These are phyloP conservation scores for Orius insidiosus DNA, from an alignment of 1,140 invertebrate genomes.

Conservation along the genomic window DNA sequence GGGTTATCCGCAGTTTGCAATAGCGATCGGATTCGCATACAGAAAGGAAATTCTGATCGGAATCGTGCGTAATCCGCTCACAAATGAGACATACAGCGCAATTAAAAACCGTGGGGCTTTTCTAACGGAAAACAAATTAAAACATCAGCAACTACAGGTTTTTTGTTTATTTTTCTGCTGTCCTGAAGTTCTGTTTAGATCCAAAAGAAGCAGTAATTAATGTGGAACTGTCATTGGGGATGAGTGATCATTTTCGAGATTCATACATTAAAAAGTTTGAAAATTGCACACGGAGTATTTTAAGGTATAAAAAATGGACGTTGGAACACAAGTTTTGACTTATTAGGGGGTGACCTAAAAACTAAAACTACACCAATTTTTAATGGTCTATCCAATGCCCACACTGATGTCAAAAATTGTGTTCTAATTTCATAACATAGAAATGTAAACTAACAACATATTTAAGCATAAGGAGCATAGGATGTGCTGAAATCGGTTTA, in stretches of 20 bases:
- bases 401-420: too few species aligned
- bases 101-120: constrained; percentile 72
- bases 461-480: constrained; percentile 60
- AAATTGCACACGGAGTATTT: neutral
- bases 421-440: too few species aligned
- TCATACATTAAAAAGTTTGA: constrained; percentile 7
- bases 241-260: constrained; percentile 7
- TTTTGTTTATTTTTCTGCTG: too few species aligned
- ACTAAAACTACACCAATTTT: too few species aligned
- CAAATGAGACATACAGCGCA: constrained; percentile 75
- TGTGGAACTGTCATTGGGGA: constrained; percentile 16
- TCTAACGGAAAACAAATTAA: constrained; percentile 61
- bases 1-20: constrained; percentile 40
- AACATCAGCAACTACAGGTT: constrained; percentile 46
- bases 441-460: too few species aligned
- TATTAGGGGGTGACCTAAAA: too few species aligned
- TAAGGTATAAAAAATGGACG: constrained; percentile 14
- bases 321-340: too few species aligned
- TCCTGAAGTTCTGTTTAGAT: too few species aligned
- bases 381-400: too few species aligned
- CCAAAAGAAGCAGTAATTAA: constrained; percentile 15
- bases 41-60: constrained; percentile 45
- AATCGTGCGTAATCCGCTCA: constrained; percentile 78
- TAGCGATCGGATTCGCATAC: constrained; percentile 32
- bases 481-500: constrained; percentile 85